A percentile compares a stretch with the other conserved stretches of the same genome.
Conservation (phyloP, 2,888 invertebrate genomes). For the Phaedon cochleariae region DNA sequence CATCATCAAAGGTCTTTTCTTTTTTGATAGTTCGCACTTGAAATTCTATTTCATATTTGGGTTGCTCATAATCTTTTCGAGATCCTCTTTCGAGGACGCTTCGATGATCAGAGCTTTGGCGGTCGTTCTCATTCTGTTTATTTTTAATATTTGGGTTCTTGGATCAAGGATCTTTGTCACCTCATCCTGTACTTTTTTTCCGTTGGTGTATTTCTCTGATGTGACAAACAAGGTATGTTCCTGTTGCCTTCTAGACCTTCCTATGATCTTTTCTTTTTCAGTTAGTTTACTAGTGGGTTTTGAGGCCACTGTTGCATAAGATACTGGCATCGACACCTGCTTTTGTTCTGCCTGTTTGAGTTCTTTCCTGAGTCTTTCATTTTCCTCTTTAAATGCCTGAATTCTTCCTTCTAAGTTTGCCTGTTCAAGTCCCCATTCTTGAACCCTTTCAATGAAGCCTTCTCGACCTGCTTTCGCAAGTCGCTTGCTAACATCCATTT, state of each 20-base stretch:
- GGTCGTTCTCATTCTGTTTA: no score
- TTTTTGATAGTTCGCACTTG: conserved; percentile 1
- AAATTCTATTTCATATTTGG: background rate
- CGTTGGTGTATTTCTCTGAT: background rate
- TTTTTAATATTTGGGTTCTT: background rate
- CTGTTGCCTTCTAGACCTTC: background rate
- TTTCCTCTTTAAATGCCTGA: background rate
- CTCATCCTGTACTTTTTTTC: background rate
- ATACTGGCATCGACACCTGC: background rate
- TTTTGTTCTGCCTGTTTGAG: background rate
- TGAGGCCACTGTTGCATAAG: background rate
- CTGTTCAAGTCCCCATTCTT: background rate
- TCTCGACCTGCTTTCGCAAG: background rate
- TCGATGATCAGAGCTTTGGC: no score
- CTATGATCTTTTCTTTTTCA: background rate
- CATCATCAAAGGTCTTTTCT: background rate
- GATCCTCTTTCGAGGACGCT: no score
- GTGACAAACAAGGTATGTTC: background rate
- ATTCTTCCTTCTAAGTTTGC: background rate
- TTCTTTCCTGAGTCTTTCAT: conserved; percentile 1
- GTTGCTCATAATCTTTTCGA: background rate
- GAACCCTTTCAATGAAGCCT: background rate
- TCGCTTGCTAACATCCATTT: background rate
- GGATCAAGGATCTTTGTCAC: background rate
- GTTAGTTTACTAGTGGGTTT: background rate